A percentile compares a stretch with the other conserved stretches of the same genome.
Conservation (phyloP, 2,797 vertebrate species). For the Artibeus jamaicensis region DNA sequence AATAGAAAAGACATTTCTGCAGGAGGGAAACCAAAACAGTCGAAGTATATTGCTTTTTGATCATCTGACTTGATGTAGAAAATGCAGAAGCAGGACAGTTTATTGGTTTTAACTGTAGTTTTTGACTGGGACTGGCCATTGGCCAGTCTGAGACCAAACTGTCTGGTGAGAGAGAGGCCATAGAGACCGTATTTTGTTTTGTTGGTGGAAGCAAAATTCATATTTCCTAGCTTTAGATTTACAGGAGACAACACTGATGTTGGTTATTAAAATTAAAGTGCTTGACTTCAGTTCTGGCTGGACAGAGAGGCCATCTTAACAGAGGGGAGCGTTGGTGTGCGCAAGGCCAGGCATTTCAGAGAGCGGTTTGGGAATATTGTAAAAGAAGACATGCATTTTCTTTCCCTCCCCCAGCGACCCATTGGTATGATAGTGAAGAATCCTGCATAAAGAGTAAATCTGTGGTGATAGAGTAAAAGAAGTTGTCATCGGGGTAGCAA, state of each 20-base stretch:
- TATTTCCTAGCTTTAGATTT: constrained; percentile 37
- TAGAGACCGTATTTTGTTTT: constrained; percentile 51
- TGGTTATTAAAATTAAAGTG: constrained; percentile 43
- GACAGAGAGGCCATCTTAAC: background rate
- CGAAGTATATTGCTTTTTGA: constrained; percentile 45
- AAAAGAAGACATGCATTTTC: background rate
- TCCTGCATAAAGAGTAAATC: background rate
- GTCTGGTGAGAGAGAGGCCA: constrained; percentile 2
- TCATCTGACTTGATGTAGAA: constrained; percentile 43
- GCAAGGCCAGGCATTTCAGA: background rate
- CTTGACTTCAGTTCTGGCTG: constrained; percentile 20
- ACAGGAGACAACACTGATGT: background rate
- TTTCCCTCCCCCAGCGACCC: background rate
- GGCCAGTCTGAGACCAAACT: constrained; percentile 45
- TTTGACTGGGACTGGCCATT: constrained; percentile 53
- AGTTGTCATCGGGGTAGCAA: background rate
- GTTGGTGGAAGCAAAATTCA: constrained; percentile 37
- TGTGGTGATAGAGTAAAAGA: background rate
- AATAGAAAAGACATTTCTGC: constrained; percentile 34
- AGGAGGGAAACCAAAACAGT: constrained; percentile 9
- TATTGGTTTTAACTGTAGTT: constrained; percentile 63
- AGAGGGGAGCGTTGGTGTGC: background rate
- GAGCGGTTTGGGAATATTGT: background rate
- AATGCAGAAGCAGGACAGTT: constrained; percentile 44
- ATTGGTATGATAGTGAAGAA: background rate